Conservation (phyloP, 2,888 invertebrate species). For the Bruchidius siliquastri region DNA sequence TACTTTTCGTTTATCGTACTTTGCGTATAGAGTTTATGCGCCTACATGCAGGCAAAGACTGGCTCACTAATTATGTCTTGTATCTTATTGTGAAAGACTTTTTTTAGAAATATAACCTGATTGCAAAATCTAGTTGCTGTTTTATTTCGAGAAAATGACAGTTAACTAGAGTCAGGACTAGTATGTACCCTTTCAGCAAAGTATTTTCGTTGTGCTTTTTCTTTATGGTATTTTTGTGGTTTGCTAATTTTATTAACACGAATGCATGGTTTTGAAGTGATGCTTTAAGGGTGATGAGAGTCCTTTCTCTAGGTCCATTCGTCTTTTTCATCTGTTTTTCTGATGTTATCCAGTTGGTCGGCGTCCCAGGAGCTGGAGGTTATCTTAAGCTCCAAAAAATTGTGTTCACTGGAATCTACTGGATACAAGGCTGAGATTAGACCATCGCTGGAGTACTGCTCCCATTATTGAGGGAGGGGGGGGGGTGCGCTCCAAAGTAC, state of each 20-base stretch:
- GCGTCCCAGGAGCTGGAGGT: too few relatives aligned
- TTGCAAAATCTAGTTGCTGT: conserved; percentile 32
- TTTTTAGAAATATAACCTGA: conserved; percentile 47
- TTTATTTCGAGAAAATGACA: conserved; percentile 17
- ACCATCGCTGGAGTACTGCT: too few relatives aligned
- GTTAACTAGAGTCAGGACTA: conserved; percentile 30
- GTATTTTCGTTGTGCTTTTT: conserved; percentile 11
- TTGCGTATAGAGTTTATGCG: conserved; percentile 2
- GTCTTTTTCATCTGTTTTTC: neutral
- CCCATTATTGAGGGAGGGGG: too few relatives aligned
- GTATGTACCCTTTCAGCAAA: conserved; percentile 43
- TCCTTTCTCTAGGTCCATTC: conserved; percentile 13
- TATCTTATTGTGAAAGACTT: conserved; percentile 47
- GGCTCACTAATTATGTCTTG: conserved; percentile 43
- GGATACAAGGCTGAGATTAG: too few relatives aligned
- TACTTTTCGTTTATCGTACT: neutral
- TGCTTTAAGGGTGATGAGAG: conserved; percentile 35
- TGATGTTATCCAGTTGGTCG: too few relatives aligned
- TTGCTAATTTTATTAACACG: conserved; percentile 13
- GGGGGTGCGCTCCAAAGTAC: too few relatives aligned
- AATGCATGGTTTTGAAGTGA: conserved; percentile 27
- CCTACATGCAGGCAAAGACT: conserved; percentile 34
- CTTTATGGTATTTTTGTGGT: neutral
- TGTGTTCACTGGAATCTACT: too few relatives aligned
- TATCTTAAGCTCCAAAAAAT: too few relatives aligned